Base-by-base conservation (phyloP, 1,140 invertebrate genomes). In the Physella acuta region DNA sequence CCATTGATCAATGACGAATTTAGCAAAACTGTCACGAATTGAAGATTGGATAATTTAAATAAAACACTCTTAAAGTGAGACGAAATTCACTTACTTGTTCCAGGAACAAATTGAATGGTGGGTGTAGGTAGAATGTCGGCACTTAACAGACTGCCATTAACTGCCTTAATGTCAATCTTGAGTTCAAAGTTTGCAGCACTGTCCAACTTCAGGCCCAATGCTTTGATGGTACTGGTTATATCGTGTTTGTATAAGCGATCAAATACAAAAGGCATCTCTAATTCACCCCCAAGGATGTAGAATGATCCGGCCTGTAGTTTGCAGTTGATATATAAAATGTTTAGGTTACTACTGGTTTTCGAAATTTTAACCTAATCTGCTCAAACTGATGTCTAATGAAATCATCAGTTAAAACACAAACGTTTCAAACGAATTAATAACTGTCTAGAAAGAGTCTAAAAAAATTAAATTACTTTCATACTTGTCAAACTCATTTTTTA, bases 211-310 rank as follows among this genome's bases (percentile, higher is more conserved):
- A 73, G 56, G 0, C 71, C 71, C 3, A 73, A 63, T 2, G 68
- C 34, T 52, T 56, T 52, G 1, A 73, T 49, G 3, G 71, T 34
- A 20, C 61, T 51, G 14, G 61, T 59, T 34, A 73, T 73, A 53
- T 73, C 67, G 28, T 61, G 37, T 36, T 67, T 72, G 61, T 36
- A 53, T 2, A 64, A 65, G 33, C 68, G 63, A 49, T 75, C 73
- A 60, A 75, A 75, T 20, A 33, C 33, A 51, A 69, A 75, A 17
- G 73, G 73, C 73, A 72, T 75, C 36, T 75, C 73, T 4, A 51
- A 37, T 26, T 72, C 64, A 3, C 73, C 73, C 5, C 73, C 73
- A 33, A 75, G 63, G 39, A 75, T 14, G 16, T 61, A 68, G 68
- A 75, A 75, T 14, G 49, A 52, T 36, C 73, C 73, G n/a, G 73